Conservation (phyloP, 2,797 vertebrate species). For the Spea hammondii region DNA sequence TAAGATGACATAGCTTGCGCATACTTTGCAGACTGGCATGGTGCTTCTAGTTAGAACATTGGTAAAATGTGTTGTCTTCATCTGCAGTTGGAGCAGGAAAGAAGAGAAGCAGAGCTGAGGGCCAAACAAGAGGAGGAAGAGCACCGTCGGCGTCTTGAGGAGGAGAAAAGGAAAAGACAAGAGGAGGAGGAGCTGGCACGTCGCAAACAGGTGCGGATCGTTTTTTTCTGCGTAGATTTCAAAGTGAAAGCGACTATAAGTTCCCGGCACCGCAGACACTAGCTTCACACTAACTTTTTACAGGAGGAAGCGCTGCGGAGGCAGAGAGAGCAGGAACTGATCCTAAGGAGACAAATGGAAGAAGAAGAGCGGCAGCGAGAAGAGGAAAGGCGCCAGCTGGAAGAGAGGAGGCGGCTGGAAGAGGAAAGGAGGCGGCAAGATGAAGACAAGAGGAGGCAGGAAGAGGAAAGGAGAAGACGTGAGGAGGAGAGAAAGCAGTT, state of each 20-base stretch:
- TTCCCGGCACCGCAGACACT: background rate
- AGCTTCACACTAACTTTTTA: slow-evolving; percentile 36
- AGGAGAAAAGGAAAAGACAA: slow-evolving; percentile 84
- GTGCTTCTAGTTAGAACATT: too few species aligned
- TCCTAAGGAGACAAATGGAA: slow-evolving; percentile 78
- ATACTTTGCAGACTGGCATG: too few species aligned
- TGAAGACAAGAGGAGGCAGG: slow-evolving; percentile 84
- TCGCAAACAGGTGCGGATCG: slow-evolving; percentile 81
- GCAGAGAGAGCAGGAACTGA: slow-evolving; percentile 87
- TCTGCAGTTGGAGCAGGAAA: slow-evolving; percentile 86
- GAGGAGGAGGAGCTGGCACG: slow-evolving; percentile 87
- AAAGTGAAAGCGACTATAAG: background rate
- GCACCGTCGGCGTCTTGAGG: slow-evolving; percentile 79
- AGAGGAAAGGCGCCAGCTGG: slow-evolving; percentile 83
- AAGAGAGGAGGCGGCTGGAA: slow-evolving; percentile 82
- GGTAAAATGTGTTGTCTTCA: too few species aligned
- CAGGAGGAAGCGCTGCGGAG: slow-evolving; percentile 89
- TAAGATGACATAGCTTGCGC: too few species aligned
- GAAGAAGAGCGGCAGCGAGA: slow-evolving; percentile 90
- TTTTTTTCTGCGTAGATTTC: background rate
- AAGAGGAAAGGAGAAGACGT: slow-evolving; percentile 60
- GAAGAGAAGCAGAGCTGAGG: slow-evolving; percentile 88
- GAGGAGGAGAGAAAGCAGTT: slow-evolving; percentile 86
- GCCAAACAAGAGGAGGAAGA: slow-evolving; percentile 93
- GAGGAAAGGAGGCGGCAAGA: slow-evolving; percentile 84